Evolutionary conservation across 2,888 invertebrate species (phyloP).

Genomic region (Poecilobothrus nobilitatus): DNA sequence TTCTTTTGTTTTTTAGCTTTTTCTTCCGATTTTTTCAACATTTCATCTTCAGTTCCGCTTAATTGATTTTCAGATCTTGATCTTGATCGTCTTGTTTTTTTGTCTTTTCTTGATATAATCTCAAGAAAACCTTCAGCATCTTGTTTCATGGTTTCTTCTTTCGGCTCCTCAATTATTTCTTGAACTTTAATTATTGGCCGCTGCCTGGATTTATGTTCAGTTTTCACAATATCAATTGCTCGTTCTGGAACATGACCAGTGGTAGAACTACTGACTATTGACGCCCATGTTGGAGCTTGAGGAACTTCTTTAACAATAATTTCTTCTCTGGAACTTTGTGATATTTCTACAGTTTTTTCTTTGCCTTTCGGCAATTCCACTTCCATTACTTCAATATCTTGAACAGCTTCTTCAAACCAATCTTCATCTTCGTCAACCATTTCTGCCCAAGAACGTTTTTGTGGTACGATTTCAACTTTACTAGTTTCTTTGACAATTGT

Average conservation of each 20-base stretch:
- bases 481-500: neutral
- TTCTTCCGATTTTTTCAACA: neutral
- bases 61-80: neutral
- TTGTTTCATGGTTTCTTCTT: neutral
- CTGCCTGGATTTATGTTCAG: constrained; percentile 28
- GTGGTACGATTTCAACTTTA: constrained; percentile 15
- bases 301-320: neutral
- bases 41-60: neutral
- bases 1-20: neutral
- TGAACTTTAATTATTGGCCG: constrained; percentile 29
- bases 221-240: constrained; percentile 3
- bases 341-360: neutral
- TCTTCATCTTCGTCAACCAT: constrained; percentile 31
- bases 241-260: constrained; percentile 16
- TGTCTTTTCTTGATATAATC: neutral
- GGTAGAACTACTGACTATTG: constrained; percentile 25
- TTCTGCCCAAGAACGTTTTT: constrained; percentile 30
- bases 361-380: neutral
- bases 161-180: constrained; percentile 28
- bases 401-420: constrained; percentile 15
- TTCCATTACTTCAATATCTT: neutral
- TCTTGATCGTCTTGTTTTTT: neutral
- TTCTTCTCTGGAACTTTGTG: no score
- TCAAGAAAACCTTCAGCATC: constrained; percentile 15
- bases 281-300: constrained; percentile 29